Evolutionary conservation across 2,888 invertebrate species (phyloP).

Genomic region (Cryptophagus acutangulus): DNA sequence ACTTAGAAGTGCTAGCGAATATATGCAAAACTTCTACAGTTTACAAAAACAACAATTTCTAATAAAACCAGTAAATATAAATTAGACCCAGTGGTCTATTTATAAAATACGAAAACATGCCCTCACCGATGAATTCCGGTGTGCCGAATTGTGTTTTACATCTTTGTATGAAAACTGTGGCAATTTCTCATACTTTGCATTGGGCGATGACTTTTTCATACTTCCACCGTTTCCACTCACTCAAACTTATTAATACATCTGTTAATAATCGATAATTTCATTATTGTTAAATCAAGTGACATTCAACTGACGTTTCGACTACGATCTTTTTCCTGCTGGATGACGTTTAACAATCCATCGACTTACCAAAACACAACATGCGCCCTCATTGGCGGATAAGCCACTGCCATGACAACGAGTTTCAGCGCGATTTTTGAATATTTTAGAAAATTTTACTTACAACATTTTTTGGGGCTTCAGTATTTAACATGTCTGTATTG

Average conservation of each 20-base stretch:
- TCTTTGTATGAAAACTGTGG: constrained; percentile 41
- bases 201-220: constrained; percentile 44
- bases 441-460: too few relatives aligned
- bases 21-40: not conserved
- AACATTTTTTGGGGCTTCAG: too few relatives aligned
- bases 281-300: constrained; percentile 1
- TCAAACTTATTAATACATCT: constrained; percentile 1
- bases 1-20: not conserved
- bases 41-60: too few relatives aligned
- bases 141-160: constrained; percentile 31
- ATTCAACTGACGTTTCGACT: too few relatives aligned
- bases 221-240: constrained; percentile 7
- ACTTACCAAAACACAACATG: too few relatives aligned
- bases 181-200: constrained; percentile 45
- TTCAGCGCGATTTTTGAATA: too few relatives aligned
- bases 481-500: too few relatives aligned
- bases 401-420: too few relatives aligned
- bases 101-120: constrained; percentile 6
- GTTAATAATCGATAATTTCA: constrained; percentile 5
- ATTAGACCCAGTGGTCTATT: too few relatives aligned
- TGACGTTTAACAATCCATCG: constrained; percentile 1
- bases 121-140: constrained; percentile 33
- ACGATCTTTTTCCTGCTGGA: not conserved
- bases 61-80: not conserved
- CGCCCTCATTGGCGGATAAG: too few relatives aligned